Base-by-base conservation (phyloP, 2,113 vertebrate species). In the Psephotus haematonotus region DNA sequence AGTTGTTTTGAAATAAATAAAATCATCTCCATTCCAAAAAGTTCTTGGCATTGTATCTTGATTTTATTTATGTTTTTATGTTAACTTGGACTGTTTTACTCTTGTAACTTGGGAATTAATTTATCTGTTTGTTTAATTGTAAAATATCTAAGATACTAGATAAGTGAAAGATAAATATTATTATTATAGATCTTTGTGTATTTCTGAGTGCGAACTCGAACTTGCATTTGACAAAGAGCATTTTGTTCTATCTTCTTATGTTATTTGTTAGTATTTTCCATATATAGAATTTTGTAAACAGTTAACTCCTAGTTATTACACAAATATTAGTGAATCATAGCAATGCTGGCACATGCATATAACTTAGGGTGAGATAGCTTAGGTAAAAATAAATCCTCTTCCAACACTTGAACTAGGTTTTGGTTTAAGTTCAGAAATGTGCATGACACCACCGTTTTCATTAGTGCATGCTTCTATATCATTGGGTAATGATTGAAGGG, bases 191-290 rank as follows among this genome's bases (percentile, higher is more conserved):
- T 91, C 90, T 96, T 93, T 97, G 93, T 97, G 82, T 95, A 93
- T 67, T 96, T 89, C 92, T 97, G 94, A 93, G 97, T 95, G 90
- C 95, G 97, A 97, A 94, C 93, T 97, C 82, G 91, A 97, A 90
- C 86, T 94, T 71, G 82, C 37, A 84, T 96, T 97, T 96, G 88
- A 97, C 89, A 97, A 96, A 95, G 83, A 93, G 91, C 5, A 39
- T 96, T 97, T 97, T 93, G 82, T 96, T 97, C 95, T 87, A 72
- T 79, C 82, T 57, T 92, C 83, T 84, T 55, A n/a, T 37, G 35
- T 33, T 92, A 29, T 80, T 92, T 90, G 57, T 77, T 92, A 59
- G 22, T 63, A 62, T 91, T 93, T 95, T 71, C 97, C 89, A 52
- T 89, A 93, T 91, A 92, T 59, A 90, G 63, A 95, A 71, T 59